Percentiles rank a stretch among this genome's conserved stretches.
Evolutionary conservation across 2,888 invertebrate genomes (phyloP).

Genomic region (Nezara viridula): DNA sequence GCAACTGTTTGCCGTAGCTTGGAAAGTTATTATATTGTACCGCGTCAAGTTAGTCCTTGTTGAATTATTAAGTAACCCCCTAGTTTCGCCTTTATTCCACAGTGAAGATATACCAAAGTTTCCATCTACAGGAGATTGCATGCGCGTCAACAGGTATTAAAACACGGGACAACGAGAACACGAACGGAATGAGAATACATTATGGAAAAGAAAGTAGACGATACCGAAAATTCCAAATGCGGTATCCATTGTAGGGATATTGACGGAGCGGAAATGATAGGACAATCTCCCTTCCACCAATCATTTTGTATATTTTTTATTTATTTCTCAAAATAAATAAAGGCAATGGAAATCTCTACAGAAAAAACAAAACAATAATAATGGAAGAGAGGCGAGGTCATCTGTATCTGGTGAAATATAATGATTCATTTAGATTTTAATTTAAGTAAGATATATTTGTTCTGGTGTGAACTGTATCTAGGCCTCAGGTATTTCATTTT

Average conservation of each 20-base stretch:
- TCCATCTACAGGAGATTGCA: not conserved
- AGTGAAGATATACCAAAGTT: not conserved
- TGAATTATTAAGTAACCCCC: not conserved
- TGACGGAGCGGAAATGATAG: not conserved
- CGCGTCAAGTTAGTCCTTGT: not conserved
- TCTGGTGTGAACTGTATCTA: too few relatives aligned
- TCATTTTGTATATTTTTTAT: not conserved
- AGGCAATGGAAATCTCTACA: not conserved
- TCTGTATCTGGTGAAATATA: too few relatives aligned
- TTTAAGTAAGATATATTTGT: too few relatives aligned
- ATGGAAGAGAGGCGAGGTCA: too few relatives aligned
- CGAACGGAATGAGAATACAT: not conserved
- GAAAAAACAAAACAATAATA: too few relatives aligned
- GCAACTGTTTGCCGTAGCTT: not conserved
- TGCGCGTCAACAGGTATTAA: not conserved
- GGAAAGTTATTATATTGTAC: constrained; percentile 1
- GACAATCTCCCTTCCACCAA: not conserved
- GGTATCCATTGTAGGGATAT: not conserved
- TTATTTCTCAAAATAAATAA: not conserved
- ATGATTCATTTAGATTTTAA: too few relatives aligned
- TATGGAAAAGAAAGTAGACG: not conserved
- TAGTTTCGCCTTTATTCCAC: not conserved
- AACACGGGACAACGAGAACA: not conserved
- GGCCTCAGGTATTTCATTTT: too few relatives aligned
- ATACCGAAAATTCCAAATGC: not conserved